Evolutionary conservation across 2,888 invertebrate genomes (phyloP).

Genomic region (Hypomecis atomaria): DNA sequence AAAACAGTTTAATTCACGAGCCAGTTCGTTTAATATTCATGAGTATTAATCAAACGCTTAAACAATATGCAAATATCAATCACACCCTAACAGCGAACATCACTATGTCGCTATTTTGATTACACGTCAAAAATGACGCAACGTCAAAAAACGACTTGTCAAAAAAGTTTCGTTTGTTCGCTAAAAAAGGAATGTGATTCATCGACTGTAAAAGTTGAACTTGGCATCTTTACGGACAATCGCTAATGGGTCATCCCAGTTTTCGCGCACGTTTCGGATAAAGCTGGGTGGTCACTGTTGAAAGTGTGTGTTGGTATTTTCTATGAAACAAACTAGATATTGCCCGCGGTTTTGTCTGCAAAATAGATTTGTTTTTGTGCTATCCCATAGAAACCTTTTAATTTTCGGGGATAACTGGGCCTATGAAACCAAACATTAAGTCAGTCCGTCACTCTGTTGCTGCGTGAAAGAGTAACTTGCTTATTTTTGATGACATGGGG

Average conservation of each 20-base stretch:
- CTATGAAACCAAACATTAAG: too few species aligned
- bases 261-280: constrained; percentile 22
- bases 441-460: too few species aligned
- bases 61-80: constrained; percentile 32
- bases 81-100: constrained; percentile 28
- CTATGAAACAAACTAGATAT: too few species aligned
- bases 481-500: too few species aligned
- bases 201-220: constrained; percentile 39
- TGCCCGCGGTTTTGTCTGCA: too few species aligned
- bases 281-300: constrained; percentile 4
- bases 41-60: constrained; percentile 19
- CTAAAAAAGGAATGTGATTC: constrained; percentile 23
- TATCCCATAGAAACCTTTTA: too few species aligned
- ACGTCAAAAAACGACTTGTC: constrained; percentile 35
- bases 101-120: constrained; percentile 31
- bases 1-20: background rate
- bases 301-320: background rate
- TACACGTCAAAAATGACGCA: constrained; percentile 38
- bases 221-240: constrained; percentile 41
- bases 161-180: constrained; percentile 32
- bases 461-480: too few species aligned
- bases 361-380: too few species aligned
- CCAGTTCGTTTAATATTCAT: constrained; percentile 28
- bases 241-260: constrained; percentile 39
- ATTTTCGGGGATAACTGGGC: too few species aligned